phyloP scores from a whole-genome alignment of 1,140 invertebrate genomes.

The Leptopilina clavipes region DNA sequence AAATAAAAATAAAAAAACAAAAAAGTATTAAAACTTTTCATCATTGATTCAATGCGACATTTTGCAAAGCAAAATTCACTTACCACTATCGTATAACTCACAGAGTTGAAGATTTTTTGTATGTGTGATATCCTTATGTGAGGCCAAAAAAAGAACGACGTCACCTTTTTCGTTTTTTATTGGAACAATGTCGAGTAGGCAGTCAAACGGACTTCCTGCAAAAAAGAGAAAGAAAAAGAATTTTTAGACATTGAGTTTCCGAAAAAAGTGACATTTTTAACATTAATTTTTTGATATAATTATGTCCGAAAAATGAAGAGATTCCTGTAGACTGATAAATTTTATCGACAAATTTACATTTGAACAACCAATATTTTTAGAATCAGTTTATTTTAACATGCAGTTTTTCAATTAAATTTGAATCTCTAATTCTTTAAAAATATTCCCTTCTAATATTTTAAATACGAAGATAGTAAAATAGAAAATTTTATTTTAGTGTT shows the following conservation, averaged over 20 bases:
- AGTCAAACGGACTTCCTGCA: conserved; percentile 94
- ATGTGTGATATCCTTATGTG: conserved; percentile 96
- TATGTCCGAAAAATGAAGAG: no score
- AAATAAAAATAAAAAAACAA: neutral
- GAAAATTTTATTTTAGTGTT: no score
- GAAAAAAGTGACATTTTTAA: no score
- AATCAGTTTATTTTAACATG: no score
- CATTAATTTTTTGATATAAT: no score
- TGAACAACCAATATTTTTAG: no score
- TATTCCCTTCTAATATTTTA: no score
- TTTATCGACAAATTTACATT: no score
- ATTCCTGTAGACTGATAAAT: no score
- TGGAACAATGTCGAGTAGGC: conserved; percentile 96
- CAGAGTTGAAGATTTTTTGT: conserved; percentile 88
- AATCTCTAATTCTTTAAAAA: no score
- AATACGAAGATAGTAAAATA: no score
- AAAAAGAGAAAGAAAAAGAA: conserved; percentile 55
- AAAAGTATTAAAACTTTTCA: neutral
- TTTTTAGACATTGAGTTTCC: neutral
- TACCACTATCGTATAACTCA: conserved; percentile 89
- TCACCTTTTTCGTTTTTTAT: conserved; percentile 99
- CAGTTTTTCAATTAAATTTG: no score
- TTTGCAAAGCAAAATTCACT: conserved; percentile 68
- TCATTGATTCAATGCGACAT: conserved; percentile 13
- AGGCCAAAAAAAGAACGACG: conserved; percentile 96